Percentiles rank a stretch among this genome's conserved stretches.
phyloP scores from a whole-genome alignment of 2,113 vertebrate species.

The Chaetodon auriga region DNA sequence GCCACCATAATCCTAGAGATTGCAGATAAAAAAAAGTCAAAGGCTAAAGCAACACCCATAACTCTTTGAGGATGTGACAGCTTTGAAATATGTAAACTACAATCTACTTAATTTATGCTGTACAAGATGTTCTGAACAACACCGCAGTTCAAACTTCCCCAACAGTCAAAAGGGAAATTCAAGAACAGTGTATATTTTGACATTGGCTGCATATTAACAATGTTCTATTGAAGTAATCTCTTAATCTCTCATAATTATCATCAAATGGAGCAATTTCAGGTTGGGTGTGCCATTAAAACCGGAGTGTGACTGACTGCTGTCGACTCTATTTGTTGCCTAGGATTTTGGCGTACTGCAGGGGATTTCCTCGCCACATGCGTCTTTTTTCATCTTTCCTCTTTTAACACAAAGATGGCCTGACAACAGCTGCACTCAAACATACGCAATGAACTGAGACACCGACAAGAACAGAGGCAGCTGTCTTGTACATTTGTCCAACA shows the following conservation, averaged over 20 bases:
- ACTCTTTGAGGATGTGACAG: slow-evolving; percentile 10
- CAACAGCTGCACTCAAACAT: slow-evolving; percentile 80
- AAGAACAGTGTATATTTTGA: slow-evolving; percentile 49
- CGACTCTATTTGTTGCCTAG: slow-evolving; percentile 74
- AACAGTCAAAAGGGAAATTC: slow-evolving; percentile 61
- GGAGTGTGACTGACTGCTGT: slow-evolving; percentile 57
- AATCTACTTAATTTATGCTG: slow-evolving; percentile 10
- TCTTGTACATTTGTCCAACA: slow-evolving; percentile 23
- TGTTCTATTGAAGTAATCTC: slow-evolving; percentile 37
- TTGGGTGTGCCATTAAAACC: slow-evolving; percentile 68
- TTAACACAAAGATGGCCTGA: slow-evolving; percentile 83
- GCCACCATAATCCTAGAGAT: slow-evolving; percentile 1
- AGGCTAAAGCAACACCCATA: neutral
- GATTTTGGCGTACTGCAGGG: slow-evolving; percentile 83
- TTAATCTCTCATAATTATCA: slow-evolving; percentile 67
- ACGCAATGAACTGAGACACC: slow-evolving; percentile 64
- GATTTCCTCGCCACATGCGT: slow-evolving; percentile 84
- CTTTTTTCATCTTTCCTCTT: slow-evolving; percentile 84
- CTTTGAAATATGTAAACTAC: slow-evolving; percentile 42
- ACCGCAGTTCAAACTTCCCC: slow-evolving; percentile 41
- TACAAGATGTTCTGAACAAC: slow-evolving; percentile 16
- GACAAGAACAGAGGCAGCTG: slow-evolving; percentile 54
- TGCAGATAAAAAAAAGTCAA: slow-evolving; percentile 17
- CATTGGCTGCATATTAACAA: slow-evolving; percentile 36
- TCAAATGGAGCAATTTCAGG: slow-evolving; percentile 63